Evolutionary conservation across 2,113 vertebrate species (phyloP), one percentile per base, ranked within the genome.

Genomic region (Eptesicus fuscus): DNA sequence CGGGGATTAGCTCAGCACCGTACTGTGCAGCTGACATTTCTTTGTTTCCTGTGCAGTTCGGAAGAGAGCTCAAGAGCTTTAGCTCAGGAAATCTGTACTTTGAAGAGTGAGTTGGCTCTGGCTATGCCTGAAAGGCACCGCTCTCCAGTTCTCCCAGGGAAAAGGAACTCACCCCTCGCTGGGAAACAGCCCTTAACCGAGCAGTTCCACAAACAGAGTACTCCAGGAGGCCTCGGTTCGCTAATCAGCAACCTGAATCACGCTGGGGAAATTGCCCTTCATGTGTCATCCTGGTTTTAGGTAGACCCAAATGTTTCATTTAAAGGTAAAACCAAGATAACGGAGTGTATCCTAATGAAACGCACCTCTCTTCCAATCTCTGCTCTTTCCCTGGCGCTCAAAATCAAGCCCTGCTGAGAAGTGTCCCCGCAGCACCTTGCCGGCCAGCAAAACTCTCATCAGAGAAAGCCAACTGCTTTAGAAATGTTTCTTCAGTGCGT

Each of bases 281-380:
- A 95, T 82, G 91, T 84, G 82, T 90, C 93, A 90, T 96, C 85
- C 86, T 84, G 88, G 95, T 91, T 86, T 93, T 94, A 95, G 40
- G n/a, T 9, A 83, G 71, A 93, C 28, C 73, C 53, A 83, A 97
- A 86, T 77, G 92, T 96, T 95, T 93, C 95, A 92, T 79, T 95
- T 92, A 94, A 94, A 84, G 83, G 73, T 94, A 92, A 94, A 96
- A 96, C 88, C 44, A 96, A 95, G 85, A 88, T 16, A 94, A 67
- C 53, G 65, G 61, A 80, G 77, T 42, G 30, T 35, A 35, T 88
- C 44, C 80, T 79, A 78, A 73, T 30, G 16, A 92, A 93, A 84
- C 77, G 51, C 32, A 40, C 69, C 67, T 82, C 56, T 82, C 51
- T 88, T 82, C 51, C 78, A 88, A 88, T 85, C 82, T 22, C 67